Percentiles rank a stretch among this genome's conserved stretches.
Conservation (phyloP, 1,140 invertebrate species). For the Bombus soroeensis region DNA sequence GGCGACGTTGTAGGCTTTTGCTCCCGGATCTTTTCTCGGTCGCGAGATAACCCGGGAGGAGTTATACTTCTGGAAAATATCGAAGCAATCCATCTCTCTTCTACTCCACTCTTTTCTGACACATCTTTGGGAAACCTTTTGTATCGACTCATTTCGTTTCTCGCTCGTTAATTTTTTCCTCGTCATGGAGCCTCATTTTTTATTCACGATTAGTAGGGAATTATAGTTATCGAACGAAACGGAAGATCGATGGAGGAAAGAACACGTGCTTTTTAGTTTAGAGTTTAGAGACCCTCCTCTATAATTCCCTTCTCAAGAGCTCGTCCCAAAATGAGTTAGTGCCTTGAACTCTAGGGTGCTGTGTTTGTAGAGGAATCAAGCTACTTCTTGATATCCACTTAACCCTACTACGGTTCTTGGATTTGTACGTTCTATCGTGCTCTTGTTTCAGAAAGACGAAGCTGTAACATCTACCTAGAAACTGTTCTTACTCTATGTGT, state of each 20-base stretch:
- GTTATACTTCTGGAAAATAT: slow-evolving; percentile 43
- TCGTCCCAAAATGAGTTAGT: not conserved
- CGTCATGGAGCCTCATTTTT: not conserved
- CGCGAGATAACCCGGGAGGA: slow-evolving; percentile 53
- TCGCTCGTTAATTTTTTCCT: not conserved
- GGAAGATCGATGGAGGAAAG: not conserved
- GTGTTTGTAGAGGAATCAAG: not conserved
- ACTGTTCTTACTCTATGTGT: too few relatives aligned
- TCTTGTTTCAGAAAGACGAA: not conserved
- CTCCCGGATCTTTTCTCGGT: slow-evolving; percentile 55
- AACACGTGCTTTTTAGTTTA: not conserved
- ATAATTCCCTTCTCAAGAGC: not conserved
- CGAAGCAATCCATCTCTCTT: not conserved
- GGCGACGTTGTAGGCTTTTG: slow-evolving; percentile 67
- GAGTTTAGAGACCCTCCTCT: too few relatives aligned
- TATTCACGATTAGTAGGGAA: not conserved
- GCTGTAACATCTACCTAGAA: too few relatives aligned
- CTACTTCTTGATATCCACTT: not conserved
- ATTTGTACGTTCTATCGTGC: not conserved
- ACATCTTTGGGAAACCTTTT: not conserved
- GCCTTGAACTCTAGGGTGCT: not conserved
- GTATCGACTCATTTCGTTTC: not conserved
- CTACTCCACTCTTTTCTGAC: too few relatives aligned
- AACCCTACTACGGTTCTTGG: not conserved
- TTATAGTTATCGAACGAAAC: not conserved